Evolutionary conservation across 2,113 vertebrate genomes (phyloP).

Genomic region (Spilogale gracilis): DNA sequence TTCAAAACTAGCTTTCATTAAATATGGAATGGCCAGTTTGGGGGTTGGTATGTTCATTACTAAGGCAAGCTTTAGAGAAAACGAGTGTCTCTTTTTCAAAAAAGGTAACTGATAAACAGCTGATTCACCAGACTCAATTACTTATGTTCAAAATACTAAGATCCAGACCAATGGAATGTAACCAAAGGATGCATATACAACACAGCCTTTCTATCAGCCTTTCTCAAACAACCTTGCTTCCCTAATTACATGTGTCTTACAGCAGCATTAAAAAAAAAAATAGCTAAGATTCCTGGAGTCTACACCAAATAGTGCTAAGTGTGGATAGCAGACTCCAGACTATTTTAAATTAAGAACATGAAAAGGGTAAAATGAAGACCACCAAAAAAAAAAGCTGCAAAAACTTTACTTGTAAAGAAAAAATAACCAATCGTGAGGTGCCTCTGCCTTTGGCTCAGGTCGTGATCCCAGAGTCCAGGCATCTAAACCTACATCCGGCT

Average conservation of each 20-base stretch:
- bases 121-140: background rate
- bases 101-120: background rate
- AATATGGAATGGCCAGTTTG: background rate
- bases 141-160: background rate
- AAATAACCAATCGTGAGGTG: background rate
- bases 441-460: too few species aligned
- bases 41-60: background rate
- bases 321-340: background rate
- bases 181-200: background rate
- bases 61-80: background rate
- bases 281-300: constrained; percentile 9
- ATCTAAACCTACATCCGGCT: too few species aligned
- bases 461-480: too few species aligned
- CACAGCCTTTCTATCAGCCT: background rate
- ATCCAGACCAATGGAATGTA: background rate
- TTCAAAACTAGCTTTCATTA: background rate
- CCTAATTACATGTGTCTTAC: constrained; percentile 30
- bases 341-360: constrained; percentile 20
- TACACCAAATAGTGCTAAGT: background rate
- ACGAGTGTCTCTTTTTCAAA: background rate
- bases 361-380: background rate
- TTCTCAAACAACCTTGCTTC: background rate
- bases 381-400: background rate
- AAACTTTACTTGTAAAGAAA: background rate
- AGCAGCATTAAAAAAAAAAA: background rate